Evolutionary conservation across 2,797 vertebrate genomes (phyloP), one percentile per base, ranked within the genome.

Genomic region (Coregonus suidteri): DNA sequence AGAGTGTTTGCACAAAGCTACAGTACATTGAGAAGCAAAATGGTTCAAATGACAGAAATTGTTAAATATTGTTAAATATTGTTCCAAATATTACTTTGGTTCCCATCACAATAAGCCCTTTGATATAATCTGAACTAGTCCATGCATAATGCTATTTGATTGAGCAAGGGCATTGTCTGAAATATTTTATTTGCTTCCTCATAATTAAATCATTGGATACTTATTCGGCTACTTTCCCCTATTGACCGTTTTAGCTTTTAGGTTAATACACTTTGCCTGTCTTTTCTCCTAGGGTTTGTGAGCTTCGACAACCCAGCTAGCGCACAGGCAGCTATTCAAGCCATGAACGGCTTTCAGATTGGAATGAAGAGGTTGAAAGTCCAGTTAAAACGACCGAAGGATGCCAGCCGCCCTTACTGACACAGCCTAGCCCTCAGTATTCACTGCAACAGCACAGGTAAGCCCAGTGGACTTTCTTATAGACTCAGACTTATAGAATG

Each of bases 321-420:
- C 76, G 98, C 98, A 72, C 98, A 99, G 92, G 96, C 97, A 71
- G 98, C 97, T 89, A 99, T 99, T 91, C 98, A 99, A 90, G 96
- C 98, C 92, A 99, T 99, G 98, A 99, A 99, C n/a, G 98, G 98
- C 90, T 99, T 99, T 93, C 98, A 98, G 93, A 97, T 99, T 35
- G 98, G 98, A 75, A 98, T 97, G 96, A 99, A 99, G 88, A 95
- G 98, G 88, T 96, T 99, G 94, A 99, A 99, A 94, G 98, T 99
- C 30, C 98, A 99, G 91, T 91, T 99, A 89, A 99, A 99, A 91
- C 93, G 98, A 92, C 98, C 97, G 88, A 98, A 98, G 93, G 97
- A 99, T 79, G 96, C 96, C 51, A 97, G 94, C 90, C 97, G 98
- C 86, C 96, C 97, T 81, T 99, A 99, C 95, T 99, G 97, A 98